Evolutionary conservation across 2,113 vertebrate species (phyloP), one percentile per base, ranked within the genome.

Genomic region (Prinia subflava): DNA sequence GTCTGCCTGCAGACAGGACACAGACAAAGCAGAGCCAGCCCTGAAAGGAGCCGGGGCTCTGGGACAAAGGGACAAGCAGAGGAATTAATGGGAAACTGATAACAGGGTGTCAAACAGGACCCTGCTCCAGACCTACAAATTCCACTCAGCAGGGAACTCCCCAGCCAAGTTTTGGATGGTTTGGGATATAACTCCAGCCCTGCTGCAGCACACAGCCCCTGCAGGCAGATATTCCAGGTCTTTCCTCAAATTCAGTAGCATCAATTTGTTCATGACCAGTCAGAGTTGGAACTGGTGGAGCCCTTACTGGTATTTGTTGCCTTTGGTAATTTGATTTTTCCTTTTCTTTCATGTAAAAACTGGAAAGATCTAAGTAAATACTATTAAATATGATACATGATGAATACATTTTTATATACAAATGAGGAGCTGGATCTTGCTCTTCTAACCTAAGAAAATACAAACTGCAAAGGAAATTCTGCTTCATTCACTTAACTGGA

Each of bases 51-150:
- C 4, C 65, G 42, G 27, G 75, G 57, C 47, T 87, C 60, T 15
- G 89, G 64, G 67, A 94, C 94, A 96, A 96, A 97, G 91, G 55
- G 49, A 75, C 35, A 10, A 62, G 82, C 50, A 60, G 75, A 92
- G 13, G 68, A 83, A 90, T 94, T 87, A 89, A 88, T 77, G 70
- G 68, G 28, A 92, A 90, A 86, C 75, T 81, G 91, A 65, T 83
- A 64, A 27, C 37, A 28, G n/a, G 13, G 35, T 74, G 83, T 68
- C 84, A 63, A 81, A 81, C 47, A 75, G 70, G 39, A 80, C 0
- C 2, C 46, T 30, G 12, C 65, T 52, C 78, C 47, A 8, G 64
- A 69, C 63, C 42, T 55, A 31, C 27, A 77, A 44, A 52, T 52
- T 64, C 37, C 52, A 33, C 52, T 53, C 77, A 49, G 60, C 84